Evolutionary conservation across 2,888 invertebrate species (phyloP), one percentile per base, ranked within the genome.

Genomic region (Ornithoptera alexandrae): DNA sequence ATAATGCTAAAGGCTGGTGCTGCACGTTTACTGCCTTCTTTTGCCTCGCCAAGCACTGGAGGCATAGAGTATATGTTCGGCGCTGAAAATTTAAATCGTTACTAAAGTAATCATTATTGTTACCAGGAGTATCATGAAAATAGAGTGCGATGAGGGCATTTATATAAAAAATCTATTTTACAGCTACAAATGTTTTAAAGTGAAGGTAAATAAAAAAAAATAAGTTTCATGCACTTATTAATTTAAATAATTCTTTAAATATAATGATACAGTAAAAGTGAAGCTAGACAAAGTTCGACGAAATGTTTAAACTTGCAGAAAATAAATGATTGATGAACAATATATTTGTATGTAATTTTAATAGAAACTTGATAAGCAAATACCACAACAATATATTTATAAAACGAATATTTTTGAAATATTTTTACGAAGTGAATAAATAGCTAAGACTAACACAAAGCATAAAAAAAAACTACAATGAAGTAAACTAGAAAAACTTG

Each of bases 11-110:
- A 98, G 12, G 97, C 95, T 2, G 98, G 98, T 1, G 98, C 95
- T 62, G 96, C 95, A 84, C 94, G 86, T 86, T 94, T 82, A 84
- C 93, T 78, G 78, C 93, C 92, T 72, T 93, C 92, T 70, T 89
- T 88, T 24, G 92, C 90, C 77, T 82, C 95, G 85, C 84, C 95
- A 80, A 97, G 94, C 68, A 95, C 95, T 66, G 97, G 95, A 72
- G 97, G 97, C 87, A 97, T 96, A 81, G 95, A 96, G 92, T 98
- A 98, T 74, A 96, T 95, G 88, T 98, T 98, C 69, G 97, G 97
- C 80, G 97, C 97, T 97, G 92, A 64, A 92, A 89, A 73, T 46
- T 0, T 24, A 61, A 68, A 24, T 46, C 20, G 36, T 5, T 60
- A 42, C 7, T 57, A 3, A 4, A 50, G 17, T 50, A 50, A 10